Evolutionary conservation across 1,140 invertebrate species (phyloP).

Genomic region (Bicyclus anynana): DNA sequence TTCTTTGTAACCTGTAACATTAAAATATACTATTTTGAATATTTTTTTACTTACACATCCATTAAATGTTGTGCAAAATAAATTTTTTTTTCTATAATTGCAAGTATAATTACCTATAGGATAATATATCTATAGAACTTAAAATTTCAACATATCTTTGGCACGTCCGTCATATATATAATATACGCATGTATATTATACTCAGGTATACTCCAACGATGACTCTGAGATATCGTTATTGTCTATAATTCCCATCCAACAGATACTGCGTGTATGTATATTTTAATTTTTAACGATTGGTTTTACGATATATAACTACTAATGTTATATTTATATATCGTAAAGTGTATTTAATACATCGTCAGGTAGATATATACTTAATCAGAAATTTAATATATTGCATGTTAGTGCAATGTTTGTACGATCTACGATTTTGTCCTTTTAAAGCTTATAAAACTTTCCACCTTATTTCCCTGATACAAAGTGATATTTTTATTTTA

Average conservation of each 20-base stretch:
- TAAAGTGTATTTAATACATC: too few species aligned
- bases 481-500: not conserved
- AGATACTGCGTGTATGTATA: conserved; percentile 4
- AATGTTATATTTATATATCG: too few species aligned
- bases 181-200: too few species aligned
- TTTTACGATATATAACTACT: too few species aligned
- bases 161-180: conserved; percentile 20
- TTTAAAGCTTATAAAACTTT: conserved; percentile 29
- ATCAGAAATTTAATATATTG: not conserved
- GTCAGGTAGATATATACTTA: not conserved
- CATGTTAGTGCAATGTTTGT: too few species aligned
- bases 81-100: conserved; percentile 1
- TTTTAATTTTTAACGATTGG: too few species aligned
- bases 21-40: not conserved
- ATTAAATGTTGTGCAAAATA: not conserved
- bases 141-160: conserved; percentile 16
- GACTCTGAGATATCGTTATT: conserved; percentile 39
- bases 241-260: conserved; percentile 26
- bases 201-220: conserved; percentile 28
- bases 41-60: not conserved
- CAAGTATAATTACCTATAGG: too few species aligned
- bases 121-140: too few species aligned
- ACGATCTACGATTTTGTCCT: too few species aligned
- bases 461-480: conserved; percentile 6
- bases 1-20: not conserved